Evolutionary conservation across 92 coral and sea anemone genomes (phyloP), one percentile per base, ranked within the genome.

Genomic region (Palythoa caribaeorum): DNA sequence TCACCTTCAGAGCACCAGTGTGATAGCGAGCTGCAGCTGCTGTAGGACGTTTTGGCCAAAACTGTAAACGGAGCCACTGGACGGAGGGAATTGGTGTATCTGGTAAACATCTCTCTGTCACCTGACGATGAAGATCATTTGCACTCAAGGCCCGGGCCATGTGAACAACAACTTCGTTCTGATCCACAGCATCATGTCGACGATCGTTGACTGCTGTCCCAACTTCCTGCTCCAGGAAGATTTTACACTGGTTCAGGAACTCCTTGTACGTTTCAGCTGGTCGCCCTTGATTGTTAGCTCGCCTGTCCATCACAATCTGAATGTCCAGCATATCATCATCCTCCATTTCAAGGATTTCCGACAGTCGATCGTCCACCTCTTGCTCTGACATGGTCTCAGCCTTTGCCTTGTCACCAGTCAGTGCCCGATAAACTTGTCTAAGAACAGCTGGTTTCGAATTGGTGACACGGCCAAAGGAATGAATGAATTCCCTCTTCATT

Each of bases 111-210:
- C n/a, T 15, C 71, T 88, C 69, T 20, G 59, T 13, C 11, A 91
- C 84, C 79, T 85, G 79, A 21, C 85, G 76, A 50, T 88, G 89
- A 28, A 91, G 74, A 77, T 91, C 92, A 15, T 81, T 72, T 5
- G 76, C 87, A 88, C 94, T 91, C 6, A 91, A 51, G 71, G 94
- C 94, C 73, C 44, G 84, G 9, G 94, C 94, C 71, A 91, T 40
- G 69, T 91, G 91, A 19, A 84, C 79, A 48, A 88, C 59, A 47
- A 75, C 79, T 54, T 54, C 60, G 60, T 54, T 54, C 60, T 54
- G 60, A 54, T 54, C 69, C 69, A 60, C 69, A 14, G 19, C 21
- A 17, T 60, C 69, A 60, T 60, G 69, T 17, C 69, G 69, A 14
- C 69, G 19, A 17, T 60, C 69, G 21, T 60, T 17, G 21, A 60